These are phyloP conservation scores for Melinopterus prodromus DNA, from an alignment of 2,888 invertebrate genomes.

Conservation along the genomic window DNA sequence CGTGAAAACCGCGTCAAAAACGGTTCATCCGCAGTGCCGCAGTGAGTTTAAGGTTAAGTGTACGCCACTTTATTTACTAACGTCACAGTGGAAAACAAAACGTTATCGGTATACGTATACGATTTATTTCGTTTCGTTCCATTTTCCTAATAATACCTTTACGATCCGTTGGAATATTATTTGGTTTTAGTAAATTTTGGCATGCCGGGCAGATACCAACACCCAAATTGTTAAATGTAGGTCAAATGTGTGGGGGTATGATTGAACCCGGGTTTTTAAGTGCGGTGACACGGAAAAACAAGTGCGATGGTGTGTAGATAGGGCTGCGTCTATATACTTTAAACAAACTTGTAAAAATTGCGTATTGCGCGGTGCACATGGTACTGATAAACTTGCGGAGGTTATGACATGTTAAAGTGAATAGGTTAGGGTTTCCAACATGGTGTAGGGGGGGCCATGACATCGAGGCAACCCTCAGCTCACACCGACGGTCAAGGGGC, in stretches of 20 bases:
- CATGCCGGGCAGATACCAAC: slow-evolving; percentile 45
- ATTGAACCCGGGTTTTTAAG: background rate
- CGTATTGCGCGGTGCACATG: background rate
- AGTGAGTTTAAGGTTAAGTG: slow-evolving; percentile 17
- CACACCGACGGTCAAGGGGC: slow-evolving; percentile 49
- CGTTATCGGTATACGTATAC: background rate
- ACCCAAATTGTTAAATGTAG: slow-evolving; percentile 48
- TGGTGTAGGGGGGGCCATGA: slow-evolving; percentile 60
- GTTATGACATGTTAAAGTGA: slow-evolving; percentile 25
- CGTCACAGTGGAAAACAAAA: slow-evolving; percentile 17
- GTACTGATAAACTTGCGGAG: slow-evolving; percentile 21
- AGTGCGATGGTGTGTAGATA: slow-evolving; percentile 25
- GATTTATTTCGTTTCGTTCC: slow-evolving; percentile 6
- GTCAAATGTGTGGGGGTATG: slow-evolving; percentile 42
- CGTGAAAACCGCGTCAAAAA: background rate
- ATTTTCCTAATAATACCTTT: background rate
- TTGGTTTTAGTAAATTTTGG: background rate
- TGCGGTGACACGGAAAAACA: slow-evolving; percentile 19
- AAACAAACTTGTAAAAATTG: background rate
- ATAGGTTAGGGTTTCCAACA: slow-evolving; percentile 49
- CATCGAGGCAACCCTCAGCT: slow-evolving; percentile 57
- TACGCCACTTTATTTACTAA: background rate
- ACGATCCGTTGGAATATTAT: too few relatives aligned
- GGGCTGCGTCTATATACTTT: background rate
- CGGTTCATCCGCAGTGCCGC: slow-evolving; percentile 7